A percentile compares a stretch with the other conserved stretches of the same genome.
Conservation (phyloP, 2,113 vertebrate genomes). For the Gnathonemus echidnorhynchus region DNA sequence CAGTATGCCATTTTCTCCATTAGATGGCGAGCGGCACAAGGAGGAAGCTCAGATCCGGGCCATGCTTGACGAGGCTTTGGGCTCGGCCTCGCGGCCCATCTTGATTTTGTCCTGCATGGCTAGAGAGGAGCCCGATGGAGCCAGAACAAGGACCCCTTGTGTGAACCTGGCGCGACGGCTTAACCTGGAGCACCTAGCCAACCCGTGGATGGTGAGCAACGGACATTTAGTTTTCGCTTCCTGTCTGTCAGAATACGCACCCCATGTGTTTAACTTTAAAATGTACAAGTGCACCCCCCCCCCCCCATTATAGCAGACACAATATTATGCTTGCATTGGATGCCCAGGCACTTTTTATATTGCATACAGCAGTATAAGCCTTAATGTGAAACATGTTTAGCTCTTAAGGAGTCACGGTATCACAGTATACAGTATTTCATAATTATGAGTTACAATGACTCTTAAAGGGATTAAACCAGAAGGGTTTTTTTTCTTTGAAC, state of each 20-base stretch:
- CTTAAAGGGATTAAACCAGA: not conserved
- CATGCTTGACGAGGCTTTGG: conserved; percentile 65
- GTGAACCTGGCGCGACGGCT: conserved; percentile 79
- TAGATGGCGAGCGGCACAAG: conserved; percentile 60
- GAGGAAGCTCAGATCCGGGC: conserved; percentile 72
- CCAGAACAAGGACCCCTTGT: conserved; percentile 61
- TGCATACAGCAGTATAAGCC: not conserved
- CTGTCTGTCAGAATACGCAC: not conserved
- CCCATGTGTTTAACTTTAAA: not conserved
- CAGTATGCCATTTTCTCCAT: not conserved
- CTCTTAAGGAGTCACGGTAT: not conserved
- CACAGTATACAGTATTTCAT: not conserved
- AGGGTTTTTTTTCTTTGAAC: not conserved
- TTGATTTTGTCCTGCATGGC: conserved; percentile 82
- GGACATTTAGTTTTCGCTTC: not conserved
- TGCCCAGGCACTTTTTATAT: not conserved
- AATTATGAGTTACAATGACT: not conserved
- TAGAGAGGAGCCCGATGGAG: conserved; percentile 37
- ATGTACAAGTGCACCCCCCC: not conserved
- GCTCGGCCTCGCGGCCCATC: conserved; percentile 65
- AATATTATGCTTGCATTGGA: not conserved
- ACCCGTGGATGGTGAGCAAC: conserved; percentile 82
- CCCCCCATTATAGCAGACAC: not conserved
- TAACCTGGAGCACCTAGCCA: conserved; percentile 58
- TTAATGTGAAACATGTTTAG: not conserved